A percentile compares a stretch with the other conserved stretches of the same genome.
Conservation (phyloP, 2,797 vertebrate species). For the Microctenopoma stevenorrisi region DNA sequence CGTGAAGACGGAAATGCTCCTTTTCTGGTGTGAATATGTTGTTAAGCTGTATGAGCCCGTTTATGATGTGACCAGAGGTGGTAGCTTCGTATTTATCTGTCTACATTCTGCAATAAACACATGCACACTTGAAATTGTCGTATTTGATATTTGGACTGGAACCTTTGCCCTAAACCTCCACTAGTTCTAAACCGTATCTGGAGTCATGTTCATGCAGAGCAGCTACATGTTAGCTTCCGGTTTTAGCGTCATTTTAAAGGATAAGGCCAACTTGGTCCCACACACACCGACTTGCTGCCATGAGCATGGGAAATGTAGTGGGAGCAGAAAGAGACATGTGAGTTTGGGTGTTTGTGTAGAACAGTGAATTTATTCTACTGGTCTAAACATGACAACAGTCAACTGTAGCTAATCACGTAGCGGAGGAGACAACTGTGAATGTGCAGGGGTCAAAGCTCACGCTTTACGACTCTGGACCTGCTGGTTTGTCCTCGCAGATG, state of each 20-base stretch:
- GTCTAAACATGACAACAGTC: neutral
- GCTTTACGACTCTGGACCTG: constrained; percentile 17
- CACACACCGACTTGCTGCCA: too few relatives aligned
- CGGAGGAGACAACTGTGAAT: neutral
- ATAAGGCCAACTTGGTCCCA: neutral
- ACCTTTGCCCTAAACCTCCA: neutral
- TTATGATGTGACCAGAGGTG: constrained; percentile 5
- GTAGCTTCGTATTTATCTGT: constrained; percentile 1
- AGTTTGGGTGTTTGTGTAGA: constrained; percentile 2
- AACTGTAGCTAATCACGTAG: neutral
- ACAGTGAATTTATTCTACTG: neutral
- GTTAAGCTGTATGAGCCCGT: constrained; percentile 3
- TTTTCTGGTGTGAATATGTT: neutral
- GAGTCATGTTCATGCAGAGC: neutral
- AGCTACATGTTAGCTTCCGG: neutral
- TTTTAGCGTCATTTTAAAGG: neutral
- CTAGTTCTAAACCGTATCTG: neutral
- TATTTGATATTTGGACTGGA: neutral
- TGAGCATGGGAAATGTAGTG: too few relatives aligned
- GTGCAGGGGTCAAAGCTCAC: neutral
- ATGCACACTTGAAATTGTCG: constrained; percentile 4
- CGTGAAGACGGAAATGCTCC: too few relatives aligned
- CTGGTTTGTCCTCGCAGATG: constrained; percentile 84
- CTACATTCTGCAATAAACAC: constrained; percentile 22
- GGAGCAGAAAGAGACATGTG: too few relatives aligned